Evolutionary conservation across 2,888 invertebrate genomes (phyloP).

Genomic region (Amiota mariae): DNA sequence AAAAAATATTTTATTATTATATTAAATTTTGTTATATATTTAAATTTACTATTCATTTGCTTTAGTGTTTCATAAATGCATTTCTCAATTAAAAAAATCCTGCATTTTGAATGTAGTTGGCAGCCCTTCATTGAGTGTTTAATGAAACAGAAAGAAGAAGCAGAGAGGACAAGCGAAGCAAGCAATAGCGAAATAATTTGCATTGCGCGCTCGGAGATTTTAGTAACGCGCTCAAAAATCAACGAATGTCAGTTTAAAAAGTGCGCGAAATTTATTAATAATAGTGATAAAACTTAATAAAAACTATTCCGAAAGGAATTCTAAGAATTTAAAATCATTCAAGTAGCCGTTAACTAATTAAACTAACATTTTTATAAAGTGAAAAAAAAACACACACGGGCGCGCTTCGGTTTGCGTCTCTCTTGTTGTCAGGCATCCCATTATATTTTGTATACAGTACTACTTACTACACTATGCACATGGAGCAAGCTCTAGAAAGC

Average conservation of each 20-base stretch:
- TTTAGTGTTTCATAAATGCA: too few species aligned
- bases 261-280: not conserved
- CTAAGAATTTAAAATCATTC: constrained; percentile 24
- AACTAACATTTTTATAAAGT: constrained; percentile 30
- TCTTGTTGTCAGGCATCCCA: not conserved
- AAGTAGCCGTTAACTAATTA: constrained; percentile 9
- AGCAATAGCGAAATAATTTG: constrained; percentile 43
- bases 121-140: too few species aligned
- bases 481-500: not conserved
- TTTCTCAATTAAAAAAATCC: too few species aligned
- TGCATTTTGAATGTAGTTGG: too few species aligned
- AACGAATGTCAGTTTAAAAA: constrained; percentile 28
- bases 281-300: constrained; percentile 18
- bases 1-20: too few species aligned
- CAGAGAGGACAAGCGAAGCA: constrained; percentile 35
- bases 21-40: too few species aligned
- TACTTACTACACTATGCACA: too few species aligned
- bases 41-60: too few species aligned
- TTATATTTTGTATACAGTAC: not conserved
- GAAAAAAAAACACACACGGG: not conserved
- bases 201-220: constrained; percentile 59
- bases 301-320: constrained; percentile 28
- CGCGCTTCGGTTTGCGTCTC: constrained; percentile 12
- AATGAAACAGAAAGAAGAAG: not conserved
- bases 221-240: constrained; percentile 37